phyloP scores from a whole-genome alignment of 2,888 invertebrate species.

The Lottia scabra region DNA sequence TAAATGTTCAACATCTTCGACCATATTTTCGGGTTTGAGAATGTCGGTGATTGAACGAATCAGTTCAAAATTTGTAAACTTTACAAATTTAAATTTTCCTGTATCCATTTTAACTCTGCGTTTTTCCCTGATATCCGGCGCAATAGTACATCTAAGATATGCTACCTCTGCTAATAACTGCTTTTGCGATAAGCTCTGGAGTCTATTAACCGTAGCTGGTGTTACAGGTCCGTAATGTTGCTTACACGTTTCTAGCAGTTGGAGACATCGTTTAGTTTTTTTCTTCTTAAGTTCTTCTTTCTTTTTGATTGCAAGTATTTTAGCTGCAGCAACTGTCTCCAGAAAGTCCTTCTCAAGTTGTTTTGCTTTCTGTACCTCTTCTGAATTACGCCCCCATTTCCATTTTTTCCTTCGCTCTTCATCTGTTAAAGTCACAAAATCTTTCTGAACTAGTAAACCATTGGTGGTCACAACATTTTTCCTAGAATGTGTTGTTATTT shows the following conservation, averaged over 20 bases:
- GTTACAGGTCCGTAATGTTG: not conserved
- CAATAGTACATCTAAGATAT: not conserved
- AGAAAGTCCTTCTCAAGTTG: not conserved
- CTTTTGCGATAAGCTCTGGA: not conserved
- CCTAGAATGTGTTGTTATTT: not conserved
- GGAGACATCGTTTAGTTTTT: not conserved
- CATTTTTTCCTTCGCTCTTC: not conserved
- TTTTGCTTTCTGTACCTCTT: not conserved
- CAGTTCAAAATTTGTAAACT: not conserved
- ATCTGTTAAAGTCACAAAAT: not conserved
- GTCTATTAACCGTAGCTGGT: not conserved
- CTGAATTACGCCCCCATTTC: not conserved
- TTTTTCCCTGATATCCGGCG: not conserved
- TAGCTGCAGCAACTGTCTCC: not conserved
- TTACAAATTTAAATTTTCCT: not conserved
- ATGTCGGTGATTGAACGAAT: not conserved
- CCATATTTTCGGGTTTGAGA: not conserved
- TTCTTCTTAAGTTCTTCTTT: slow-evolving; percentile 3
- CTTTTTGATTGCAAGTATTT: not conserved
- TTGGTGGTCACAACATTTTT: not conserved
- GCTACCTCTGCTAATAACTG: not conserved
- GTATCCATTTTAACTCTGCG: slow-evolving; percentile 1
- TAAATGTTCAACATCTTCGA: not conserved
- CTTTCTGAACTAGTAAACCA: not conserved
- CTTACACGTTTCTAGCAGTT: not conserved